Conservation (phyloP, 2,113 vertebrate genomes). For the Sorex araneus region DNA sequence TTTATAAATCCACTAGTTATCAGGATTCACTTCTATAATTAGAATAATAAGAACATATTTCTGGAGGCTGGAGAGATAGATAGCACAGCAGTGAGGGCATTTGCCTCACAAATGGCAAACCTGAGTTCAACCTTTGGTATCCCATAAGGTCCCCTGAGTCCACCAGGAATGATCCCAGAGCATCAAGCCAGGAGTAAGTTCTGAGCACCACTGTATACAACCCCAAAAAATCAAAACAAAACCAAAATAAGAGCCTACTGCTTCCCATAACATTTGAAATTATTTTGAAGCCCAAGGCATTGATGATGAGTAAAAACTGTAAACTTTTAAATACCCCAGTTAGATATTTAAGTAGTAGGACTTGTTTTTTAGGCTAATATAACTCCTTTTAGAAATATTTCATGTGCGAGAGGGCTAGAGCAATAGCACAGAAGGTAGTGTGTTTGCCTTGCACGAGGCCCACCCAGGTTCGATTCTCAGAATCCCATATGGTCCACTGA, state of each 20-base stretch:
- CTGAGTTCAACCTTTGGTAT: too few species aligned
- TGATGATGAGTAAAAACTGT: slow-evolving; percentile 44
- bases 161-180: too few species aligned
- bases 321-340: slow-evolving; percentile 5
- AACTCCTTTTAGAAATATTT: background rate
- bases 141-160: too few species aligned
- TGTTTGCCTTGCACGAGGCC: too few species aligned
- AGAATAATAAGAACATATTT: background rate
- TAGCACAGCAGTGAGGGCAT: background rate
- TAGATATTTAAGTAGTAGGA: slow-evolving; percentile 41
- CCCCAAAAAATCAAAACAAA: too few species aligned
- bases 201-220: too few species aligned
- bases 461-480: too few species aligned
- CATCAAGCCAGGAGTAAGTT: too few species aligned
- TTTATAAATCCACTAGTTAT: slow-evolving; percentile 28
- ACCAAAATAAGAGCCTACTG: background rate
- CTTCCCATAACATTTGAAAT: slow-evolving; percentile 50
- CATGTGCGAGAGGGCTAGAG: too few species aligned
- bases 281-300: background rate
- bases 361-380: slow-evolving; percentile 10
- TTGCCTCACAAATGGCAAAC: too few species aligned
- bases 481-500: too few species aligned
- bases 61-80: background rate
- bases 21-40: background rate
- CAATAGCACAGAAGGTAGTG: too few species aligned